Conservation (phyloP, 2,888 invertebrate species). For the Andrena praecox region DNA sequence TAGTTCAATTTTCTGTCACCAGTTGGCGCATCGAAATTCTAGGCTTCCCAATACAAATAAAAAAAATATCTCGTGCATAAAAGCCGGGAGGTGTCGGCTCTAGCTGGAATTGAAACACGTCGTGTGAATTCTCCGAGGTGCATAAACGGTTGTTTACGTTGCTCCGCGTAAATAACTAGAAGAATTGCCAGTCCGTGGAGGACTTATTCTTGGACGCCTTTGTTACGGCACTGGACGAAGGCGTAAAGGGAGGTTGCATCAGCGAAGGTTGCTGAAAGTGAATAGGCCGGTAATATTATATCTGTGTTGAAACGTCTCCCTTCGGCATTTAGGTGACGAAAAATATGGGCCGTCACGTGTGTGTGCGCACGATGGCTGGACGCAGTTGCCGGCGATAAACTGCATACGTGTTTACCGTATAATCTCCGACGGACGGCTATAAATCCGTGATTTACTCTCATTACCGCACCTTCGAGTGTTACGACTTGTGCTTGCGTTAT, state of each 20-base stretch:
- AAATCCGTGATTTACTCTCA: slow-evolving; percentile 75
- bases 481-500: slow-evolving; percentile 65
- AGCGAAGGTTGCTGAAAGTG: slow-evolving; percentile 75
- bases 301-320: slow-evolving; percentile 74
- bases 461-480: slow-evolving; percentile 69
- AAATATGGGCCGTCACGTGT: slow-evolving; percentile 66
- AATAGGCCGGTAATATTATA: slow-evolving; percentile 76
- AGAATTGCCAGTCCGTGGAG: neutral
- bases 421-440: slow-evolving; percentile 71
- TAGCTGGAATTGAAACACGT: too few species aligned
- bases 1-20: too few species aligned
- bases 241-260: slow-evolving; percentile 68
- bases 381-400: slow-evolving; percentile 70
- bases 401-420: slow-evolving; percentile 73
- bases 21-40: too few species aligned
- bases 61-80: neutral
- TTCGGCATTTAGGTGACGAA: slow-evolving; percentile 71
- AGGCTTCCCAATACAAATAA: too few species aligned
- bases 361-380: slow-evolving; percentile 49
- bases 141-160: neutral
- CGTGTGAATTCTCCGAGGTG: too few species aligned
- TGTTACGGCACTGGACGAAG: slow-evolving; percentile 58
- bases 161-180: neutral
- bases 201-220: neutral
- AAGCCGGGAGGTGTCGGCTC: too few species aligned